phyloP scores from a whole-genome alignment of 2,113 vertebrate species.

The Mastomys coucha region DNA sequence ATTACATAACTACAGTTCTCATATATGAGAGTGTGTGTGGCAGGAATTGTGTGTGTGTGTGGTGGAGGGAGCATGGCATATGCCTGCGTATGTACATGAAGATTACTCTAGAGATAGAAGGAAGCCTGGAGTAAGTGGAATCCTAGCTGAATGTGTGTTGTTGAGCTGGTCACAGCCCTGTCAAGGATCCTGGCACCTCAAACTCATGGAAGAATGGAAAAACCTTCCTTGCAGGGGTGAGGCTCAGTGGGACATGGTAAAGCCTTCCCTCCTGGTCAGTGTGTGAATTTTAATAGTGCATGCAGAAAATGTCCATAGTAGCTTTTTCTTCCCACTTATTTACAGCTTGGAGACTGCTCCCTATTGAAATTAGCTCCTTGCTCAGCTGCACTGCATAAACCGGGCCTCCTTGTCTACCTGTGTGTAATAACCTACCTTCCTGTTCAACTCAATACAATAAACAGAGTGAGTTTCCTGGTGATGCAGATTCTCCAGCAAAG shows the following conservation, averaged over 20 bases:
- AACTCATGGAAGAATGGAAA: not conserved
- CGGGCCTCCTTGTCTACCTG: not conserved
- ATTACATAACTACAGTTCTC: conserved; percentile 66
- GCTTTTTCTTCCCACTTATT: not conserved
- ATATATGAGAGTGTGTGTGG: not conserved
- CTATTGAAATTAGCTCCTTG: not conserved
- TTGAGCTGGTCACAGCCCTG: not conserved
- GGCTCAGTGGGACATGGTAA: not conserved
- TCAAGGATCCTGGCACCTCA: not conserved
- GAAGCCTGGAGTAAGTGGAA: too few species aligned
- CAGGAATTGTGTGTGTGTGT: not conserved
- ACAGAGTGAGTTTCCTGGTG: not conserved
- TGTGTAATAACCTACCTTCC: not conserved
- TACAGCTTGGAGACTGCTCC: not conserved
- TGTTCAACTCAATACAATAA: not conserved
- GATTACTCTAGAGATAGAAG: not conserved
- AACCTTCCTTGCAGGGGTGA: not conserved
- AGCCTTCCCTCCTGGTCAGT: not conserved
- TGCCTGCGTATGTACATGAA: not conserved
- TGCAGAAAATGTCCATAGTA: not conserved
- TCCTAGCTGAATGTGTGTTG: not conserved
- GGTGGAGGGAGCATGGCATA: not conserved
- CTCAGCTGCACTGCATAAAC: too few species aligned
- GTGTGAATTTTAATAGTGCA: not conserved
- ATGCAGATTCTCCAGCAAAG: not conserved